These are phyloP conservation scores for Tricholaema leucomelas DNA, from an alignment of 2,113 vertebrate species.

Conservation along the genomic window DNA sequence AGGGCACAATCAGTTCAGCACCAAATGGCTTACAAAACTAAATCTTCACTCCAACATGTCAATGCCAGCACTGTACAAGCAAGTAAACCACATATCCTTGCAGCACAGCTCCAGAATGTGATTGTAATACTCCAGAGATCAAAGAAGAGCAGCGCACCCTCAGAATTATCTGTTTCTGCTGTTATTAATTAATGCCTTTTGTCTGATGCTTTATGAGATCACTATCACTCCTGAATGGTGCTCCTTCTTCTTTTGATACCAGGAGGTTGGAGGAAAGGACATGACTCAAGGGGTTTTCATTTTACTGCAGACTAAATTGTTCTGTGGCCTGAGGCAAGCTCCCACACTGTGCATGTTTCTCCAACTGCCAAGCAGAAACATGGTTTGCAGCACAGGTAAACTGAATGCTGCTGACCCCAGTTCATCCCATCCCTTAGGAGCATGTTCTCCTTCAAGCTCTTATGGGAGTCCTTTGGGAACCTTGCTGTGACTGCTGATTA, in stretches of 20 bases:
- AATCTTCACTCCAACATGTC: background rate
- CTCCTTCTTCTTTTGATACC: background rate
- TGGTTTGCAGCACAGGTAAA: background rate
- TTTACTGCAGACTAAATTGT: background rate
- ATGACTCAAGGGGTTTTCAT: background rate
- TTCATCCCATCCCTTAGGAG: background rate
- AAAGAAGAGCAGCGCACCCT: background rate
- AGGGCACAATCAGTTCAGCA: slow-evolving; percentile 37
- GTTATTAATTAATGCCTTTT: background rate
- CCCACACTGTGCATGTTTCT: background rate
- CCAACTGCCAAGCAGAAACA: background rate
- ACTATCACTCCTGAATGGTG: background rate
- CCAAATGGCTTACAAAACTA: slow-evolving; percentile 10
- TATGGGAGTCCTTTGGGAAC: background rate
- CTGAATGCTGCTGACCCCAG: background rate
- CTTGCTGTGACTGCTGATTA: background rate
- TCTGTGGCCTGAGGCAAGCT: background rate
- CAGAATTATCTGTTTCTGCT: background rate
- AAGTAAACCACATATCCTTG: background rate
- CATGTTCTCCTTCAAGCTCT: background rate
- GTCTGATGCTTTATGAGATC: background rate
- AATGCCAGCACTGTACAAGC: background rate
- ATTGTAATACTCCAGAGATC: background rate
- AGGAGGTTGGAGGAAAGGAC: background rate
- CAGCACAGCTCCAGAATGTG: background rate